Evolutionary conservation across 1,140 invertebrate species (phyloP).

Genomic region (Uloborus diversus): DNA sequence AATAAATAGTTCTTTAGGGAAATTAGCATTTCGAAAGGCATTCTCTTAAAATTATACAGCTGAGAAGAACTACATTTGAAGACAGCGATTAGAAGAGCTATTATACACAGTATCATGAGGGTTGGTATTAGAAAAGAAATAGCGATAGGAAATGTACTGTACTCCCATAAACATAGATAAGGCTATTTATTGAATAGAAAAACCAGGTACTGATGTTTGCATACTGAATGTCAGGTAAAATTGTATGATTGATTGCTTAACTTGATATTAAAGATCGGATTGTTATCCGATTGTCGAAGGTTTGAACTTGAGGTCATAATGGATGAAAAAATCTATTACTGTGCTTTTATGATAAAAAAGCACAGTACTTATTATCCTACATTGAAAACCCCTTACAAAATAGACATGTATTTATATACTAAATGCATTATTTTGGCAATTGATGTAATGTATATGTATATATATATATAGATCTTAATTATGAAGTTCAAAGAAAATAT

Average conservation of each 20-base stretch:
- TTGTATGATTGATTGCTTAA: constrained; percentile 24
- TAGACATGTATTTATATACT: constrained; percentile 46
- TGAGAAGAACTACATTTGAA: constrained; percentile 12
- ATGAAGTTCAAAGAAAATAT: no score
- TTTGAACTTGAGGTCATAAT: constrained; percentile 15
- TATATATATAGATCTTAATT: constrained; percentile 1
- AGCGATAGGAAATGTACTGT: constrained; percentile 30
- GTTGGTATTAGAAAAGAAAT: constrained; percentile 32
- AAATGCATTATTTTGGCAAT: constrained; percentile 52
- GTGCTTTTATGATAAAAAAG: constrained; percentile 11
- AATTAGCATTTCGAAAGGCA: constrained; percentile 2
- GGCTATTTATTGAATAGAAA: constrained; percentile 47
- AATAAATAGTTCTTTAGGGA: constrained; percentile 27
- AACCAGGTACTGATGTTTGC: constrained; percentile 47
- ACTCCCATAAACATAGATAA: constrained; percentile 16
- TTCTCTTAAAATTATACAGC: background rate
- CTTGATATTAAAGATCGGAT: constrained; percentile 41
- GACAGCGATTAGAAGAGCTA: constrained; percentile 29
- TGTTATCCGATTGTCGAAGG: constrained; percentile 27
- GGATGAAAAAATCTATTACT: constrained; percentile 12
- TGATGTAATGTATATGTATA: constrained; percentile 39
- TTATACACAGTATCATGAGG: constrained; percentile 27
- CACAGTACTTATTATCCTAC: constrained; percentile 3
- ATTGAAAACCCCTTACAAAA: constrained; percentile 39
- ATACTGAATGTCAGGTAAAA: constrained; percentile 6